Conservation (phyloP, 2,888 invertebrate genomes). For the Zygogramma bicolorata region DNA sequence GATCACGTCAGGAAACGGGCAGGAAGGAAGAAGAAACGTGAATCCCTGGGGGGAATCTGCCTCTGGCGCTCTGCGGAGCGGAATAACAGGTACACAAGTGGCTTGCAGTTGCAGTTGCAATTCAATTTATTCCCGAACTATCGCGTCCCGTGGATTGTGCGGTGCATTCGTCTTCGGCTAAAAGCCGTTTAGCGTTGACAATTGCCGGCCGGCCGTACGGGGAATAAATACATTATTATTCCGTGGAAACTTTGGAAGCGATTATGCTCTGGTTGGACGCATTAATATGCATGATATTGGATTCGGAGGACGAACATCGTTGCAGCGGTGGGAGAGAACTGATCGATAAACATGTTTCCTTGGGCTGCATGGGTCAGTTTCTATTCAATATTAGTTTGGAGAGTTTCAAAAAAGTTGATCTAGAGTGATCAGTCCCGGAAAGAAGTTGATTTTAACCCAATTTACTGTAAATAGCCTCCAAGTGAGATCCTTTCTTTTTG, state of each 20-base stretch:
- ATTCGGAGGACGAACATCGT: not conserved
- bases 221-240: slow-evolving; percentile 11
- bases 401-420: too few relatives aligned
- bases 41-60: slow-evolving; percentile 38
- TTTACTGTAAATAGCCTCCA: too few relatives aligned
- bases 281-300: slow-evolving; percentile 4
- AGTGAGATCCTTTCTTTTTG: too few relatives aligned
- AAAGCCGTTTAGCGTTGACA: slow-evolving; percentile 54
- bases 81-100: slow-evolving; percentile 56
- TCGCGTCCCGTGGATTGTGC: slow-evolving; percentile 32
- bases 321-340: not conserved
- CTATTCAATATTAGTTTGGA: too few relatives aligned
- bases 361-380: too few relatives aligned
- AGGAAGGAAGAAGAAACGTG: slow-evolving; percentile 35
- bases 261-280: not conserved
- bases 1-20: slow-evolving; percentile 30
- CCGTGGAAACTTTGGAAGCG: not conserved
- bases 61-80: slow-evolving; percentile 45
- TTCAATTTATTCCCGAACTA: slow-evolving; percentile 57
- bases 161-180: slow-evolving; percentile 49
- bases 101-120: slow-evolving; percentile 50
- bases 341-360: not conserved
- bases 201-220: slow-evolving; percentile 42
- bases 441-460: too few relatives aligned
- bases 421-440: too few relatives aligned